Percentiles rank a stretch among this genome's conserved stretches.
Evolutionary conservation across 2,113 vertebrate genomes (phyloP).

Genomic region (Pteruthius melanotis): DNA sequence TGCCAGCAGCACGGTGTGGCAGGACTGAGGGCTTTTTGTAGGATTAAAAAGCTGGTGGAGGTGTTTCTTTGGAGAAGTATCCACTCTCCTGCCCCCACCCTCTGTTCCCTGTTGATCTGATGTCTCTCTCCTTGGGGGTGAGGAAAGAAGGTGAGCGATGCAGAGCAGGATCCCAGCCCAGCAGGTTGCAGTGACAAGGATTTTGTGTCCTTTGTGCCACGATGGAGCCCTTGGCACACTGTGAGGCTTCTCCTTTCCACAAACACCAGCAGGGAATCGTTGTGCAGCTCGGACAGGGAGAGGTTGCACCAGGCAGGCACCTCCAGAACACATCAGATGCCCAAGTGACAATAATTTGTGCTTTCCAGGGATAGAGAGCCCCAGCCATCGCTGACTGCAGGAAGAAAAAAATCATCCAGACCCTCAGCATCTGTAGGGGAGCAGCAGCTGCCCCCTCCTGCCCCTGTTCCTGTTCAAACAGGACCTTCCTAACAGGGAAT

Average conservation of each 20-base stretch:
- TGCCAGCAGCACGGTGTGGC: neutral
- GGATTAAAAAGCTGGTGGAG: neutral
- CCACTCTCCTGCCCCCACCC: neutral
- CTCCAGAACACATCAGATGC: neutral
- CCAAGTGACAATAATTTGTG: neutral
- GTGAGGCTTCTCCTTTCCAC: neutral
- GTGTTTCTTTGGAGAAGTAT: neutral
- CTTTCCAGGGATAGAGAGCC: neutral
- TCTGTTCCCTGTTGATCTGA: neutral
- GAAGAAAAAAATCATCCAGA: neutral
- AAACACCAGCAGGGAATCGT: neutral
- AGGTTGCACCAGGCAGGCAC: neutral
- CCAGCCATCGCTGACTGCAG: neutral
- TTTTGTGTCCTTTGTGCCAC: constrained; percentile 3
- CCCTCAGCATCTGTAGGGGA: neutral
- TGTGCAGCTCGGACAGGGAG: neutral
- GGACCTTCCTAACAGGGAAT: neutral
- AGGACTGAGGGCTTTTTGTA: neutral
- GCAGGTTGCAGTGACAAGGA: neutral
- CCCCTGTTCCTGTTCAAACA: neutral
- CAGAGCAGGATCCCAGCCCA: neutral
- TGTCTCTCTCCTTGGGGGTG: neutral
- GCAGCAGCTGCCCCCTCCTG: neutral
- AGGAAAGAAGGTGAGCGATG: neutral
- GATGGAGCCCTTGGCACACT: neutral